Percentiles rank a stretch among this genome's conserved stretches.
Evolutionary conservation across 2,888 invertebrate species (phyloP).

Genomic region (Malthinus flaveolus): DNA sequence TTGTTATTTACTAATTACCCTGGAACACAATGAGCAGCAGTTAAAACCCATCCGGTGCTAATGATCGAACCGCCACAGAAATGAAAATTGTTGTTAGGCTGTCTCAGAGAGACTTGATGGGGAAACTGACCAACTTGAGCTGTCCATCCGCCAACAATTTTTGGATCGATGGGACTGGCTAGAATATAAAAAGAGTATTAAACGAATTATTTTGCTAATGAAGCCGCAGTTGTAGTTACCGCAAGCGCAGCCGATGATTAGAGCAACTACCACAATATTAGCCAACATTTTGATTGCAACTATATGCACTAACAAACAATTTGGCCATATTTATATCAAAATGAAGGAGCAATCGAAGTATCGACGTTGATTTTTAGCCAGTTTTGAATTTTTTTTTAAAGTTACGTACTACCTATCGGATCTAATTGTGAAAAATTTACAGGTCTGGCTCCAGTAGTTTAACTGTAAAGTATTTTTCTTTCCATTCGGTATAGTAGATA

Average conservation of each 20-base stretch:
- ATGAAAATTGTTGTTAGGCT: conserved; percentile 46
- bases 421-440: no score
- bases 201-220: neutral
- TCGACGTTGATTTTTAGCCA: no score
- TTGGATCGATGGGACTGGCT: neutral
- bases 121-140: conserved; percentile 52
- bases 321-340: no score
- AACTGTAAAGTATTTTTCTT: no score
- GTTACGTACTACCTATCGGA: no score
- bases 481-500: no score
- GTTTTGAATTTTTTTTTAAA: no score
- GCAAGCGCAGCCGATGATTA: neutral
- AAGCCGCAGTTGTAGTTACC: neutral
- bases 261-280: neutral
- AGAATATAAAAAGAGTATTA: neutral
- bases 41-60: conserved; percentile 49
- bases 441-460: no score
- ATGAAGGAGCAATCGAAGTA: no score
- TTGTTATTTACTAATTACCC: conserved; percentile 43
- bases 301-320: no score
- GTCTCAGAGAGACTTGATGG: conserved; percentile 54
- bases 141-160: conserved; percentile 56
- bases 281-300: neutral
- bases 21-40: conserved; percentile 57
- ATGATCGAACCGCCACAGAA: conserved; percentile 58